Conservation (phyloP, 2,797 vertebrate genomes). For the Danio albolineatus region DNA sequence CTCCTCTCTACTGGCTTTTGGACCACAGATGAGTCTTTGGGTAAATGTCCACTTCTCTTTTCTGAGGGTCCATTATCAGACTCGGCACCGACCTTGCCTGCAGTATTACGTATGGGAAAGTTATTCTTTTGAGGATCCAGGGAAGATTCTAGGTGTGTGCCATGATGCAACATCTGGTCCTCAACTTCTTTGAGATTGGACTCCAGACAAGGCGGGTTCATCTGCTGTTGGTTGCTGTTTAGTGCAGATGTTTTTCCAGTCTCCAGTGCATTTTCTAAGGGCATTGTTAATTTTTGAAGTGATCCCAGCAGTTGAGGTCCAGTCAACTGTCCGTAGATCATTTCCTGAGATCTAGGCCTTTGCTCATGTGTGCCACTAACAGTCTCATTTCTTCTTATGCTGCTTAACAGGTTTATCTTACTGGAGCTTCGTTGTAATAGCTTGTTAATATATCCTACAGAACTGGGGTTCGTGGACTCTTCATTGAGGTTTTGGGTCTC, state of each 20-base stretch:
- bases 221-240: constrained; percentile 60
- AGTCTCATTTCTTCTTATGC: constrained; percentile 60
- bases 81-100: constrained; percentile 14
- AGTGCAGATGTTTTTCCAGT: constrained; percentile 30
- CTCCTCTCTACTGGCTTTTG: constrained; percentile 66
- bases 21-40: constrained; percentile 25
- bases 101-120: background rate
- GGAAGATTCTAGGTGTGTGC: constrained; percentile 16
- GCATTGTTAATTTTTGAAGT: constrained; percentile 8
- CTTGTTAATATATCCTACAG: constrained; percentile 84
- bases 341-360: constrained; percentile 23
- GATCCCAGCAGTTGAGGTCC: constrained; percentile 13
- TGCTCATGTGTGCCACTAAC: constrained; percentile 4
- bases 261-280: constrained; percentile 11
- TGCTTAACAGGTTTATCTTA: constrained; percentile 66
- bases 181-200: constrained; percentile 2
- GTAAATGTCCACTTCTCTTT: constrained; percentile 4
- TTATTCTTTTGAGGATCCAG: constrained; percentile 12
- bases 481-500: constrained; percentile 61
- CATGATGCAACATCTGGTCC: constrained; percentile 12
- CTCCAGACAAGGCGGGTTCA: constrained; percentile 41
- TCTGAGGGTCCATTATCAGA: constrained; percentile 17
- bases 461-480: constrained; percentile 68
- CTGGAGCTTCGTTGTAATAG: constrained; percentile 80
- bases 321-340: background rate